Evolutionary conservation across 1,140 invertebrate species (phyloP).

Genomic region (Halyomorpha halys): DNA sequence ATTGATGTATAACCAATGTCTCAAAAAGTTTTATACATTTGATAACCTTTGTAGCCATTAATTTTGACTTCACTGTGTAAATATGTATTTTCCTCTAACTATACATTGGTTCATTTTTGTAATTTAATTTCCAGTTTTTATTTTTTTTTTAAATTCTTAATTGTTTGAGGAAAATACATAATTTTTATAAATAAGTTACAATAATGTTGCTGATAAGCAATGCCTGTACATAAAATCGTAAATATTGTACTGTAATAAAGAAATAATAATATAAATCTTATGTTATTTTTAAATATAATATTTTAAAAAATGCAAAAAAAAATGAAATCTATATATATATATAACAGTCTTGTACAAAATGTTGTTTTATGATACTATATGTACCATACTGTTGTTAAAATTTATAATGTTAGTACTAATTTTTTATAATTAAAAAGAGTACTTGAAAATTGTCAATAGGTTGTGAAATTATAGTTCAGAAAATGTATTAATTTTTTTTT

Average conservation of each 20-base stretch:
- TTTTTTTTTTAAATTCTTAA: too few relatives aligned
- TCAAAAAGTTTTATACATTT: conserved; percentile 21
- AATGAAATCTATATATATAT: background rate
- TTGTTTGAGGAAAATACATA: conserved; percentile 2
- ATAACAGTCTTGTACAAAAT: conserved; percentile 20
- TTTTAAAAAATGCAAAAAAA: background rate
- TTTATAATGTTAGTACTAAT: conserved; percentile 21
- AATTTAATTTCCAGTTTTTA: background rate
- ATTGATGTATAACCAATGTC: conserved; percentile 9
- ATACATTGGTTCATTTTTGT: background rate
- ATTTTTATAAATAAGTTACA: conserved; percentile 7
- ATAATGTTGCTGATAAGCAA: conserved; percentile 14
- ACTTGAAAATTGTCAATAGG: conserved; percentile 12
- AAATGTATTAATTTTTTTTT: too few relatives aligned
- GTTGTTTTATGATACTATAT: conserved; percentile 22
- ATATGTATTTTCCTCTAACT: conserved; percentile 9
- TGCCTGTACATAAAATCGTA: conserved; percentile 13
- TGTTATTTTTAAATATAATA: conserved; percentile 18
- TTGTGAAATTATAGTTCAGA: conserved; percentile 10
- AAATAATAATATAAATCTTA: conserved; percentile 17
- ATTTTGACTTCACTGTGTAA: conserved; percentile 4
- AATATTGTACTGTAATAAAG: conserved; percentile 13
- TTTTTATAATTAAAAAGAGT: conserved; percentile 12
- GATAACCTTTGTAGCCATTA: conserved; percentile 17
- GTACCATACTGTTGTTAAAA: conserved; percentile 23